Evolutionary conservation across 2,113 vertebrate species (phyloP).

Genomic region (Pangasianodon hypophthalmus): DNA sequence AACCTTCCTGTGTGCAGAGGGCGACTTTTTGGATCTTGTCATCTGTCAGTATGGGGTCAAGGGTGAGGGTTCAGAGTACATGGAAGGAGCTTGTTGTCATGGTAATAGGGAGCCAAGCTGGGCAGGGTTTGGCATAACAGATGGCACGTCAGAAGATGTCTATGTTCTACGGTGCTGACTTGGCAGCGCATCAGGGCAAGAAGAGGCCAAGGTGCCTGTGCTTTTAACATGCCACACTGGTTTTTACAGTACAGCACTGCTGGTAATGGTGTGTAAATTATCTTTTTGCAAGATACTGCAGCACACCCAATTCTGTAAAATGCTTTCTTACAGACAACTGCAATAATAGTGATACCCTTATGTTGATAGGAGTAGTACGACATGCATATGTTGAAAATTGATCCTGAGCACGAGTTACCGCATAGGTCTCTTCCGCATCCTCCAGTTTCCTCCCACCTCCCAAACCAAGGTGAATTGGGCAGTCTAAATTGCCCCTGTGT

Average conservation of each 20-base stretch:
- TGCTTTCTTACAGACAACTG: not conserved
- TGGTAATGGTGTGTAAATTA: not conserved
- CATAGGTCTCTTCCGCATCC: not conserved
- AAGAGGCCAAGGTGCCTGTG: slow-evolving; percentile 12
- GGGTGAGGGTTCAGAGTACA: slow-evolving; percentile 15
- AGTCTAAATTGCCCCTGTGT: not conserved
- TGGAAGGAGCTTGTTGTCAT: slow-evolving; percentile 35
- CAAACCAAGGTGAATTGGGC: not conserved
- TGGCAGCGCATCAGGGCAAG: slow-evolving; percentile 37
- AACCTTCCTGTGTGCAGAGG: not conserved
- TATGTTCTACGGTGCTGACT: slow-evolving; percentile 45
- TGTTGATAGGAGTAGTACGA: not conserved
- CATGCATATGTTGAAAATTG: too few relatives aligned
- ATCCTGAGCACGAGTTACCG: not conserved
- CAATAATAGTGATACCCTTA: not conserved
- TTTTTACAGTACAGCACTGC: slow-evolving; percentile 11
- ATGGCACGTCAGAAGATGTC: slow-evolving; percentile 45
- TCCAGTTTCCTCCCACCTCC: not conserved
- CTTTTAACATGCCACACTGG: not conserved
- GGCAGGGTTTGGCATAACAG: slow-evolving; percentile 40
- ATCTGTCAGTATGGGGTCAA: slow-evolving; percentile 22
- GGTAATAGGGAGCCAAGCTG: slow-evolving; percentile 30
- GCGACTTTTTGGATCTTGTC: slow-evolving; percentile 10
- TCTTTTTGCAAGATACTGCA: slow-evolving; percentile 4
- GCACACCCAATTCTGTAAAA: not conserved